These are phyloP conservation scores for Pachypanchax playfairii DNA, from an alignment of 2,113 vertebrate species.

Conservation along the genomic window DNA sequence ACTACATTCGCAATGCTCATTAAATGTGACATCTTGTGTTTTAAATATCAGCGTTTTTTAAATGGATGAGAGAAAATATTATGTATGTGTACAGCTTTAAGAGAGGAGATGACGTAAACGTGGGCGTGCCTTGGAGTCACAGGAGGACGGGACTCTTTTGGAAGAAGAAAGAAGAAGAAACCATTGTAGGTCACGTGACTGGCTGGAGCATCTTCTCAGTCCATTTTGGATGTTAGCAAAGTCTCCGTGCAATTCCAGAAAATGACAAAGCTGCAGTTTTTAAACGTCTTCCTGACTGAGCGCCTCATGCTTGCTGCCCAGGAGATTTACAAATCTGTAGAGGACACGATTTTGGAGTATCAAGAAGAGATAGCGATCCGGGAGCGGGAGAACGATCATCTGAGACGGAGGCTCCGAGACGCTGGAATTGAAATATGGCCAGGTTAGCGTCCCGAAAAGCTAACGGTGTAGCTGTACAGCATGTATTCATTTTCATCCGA, in stretches of 20 bases:
- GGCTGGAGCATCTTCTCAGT: constrained; percentile 66
- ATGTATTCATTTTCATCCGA: background rate
- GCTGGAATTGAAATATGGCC: constrained; percentile 79
- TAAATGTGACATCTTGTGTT: too few relatives aligned
- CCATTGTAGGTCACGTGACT: constrained; percentile 69
- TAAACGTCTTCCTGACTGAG: constrained; percentile 79
- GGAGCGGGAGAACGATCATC: constrained; percentile 79
- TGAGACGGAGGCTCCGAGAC: constrained; percentile 76
- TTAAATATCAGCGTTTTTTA: too few relatives aligned
- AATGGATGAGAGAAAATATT: too few relatives aligned
- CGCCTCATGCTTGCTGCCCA: constrained; percentile 80
- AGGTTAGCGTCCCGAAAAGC: constrained; percentile 69
- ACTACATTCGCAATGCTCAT: too few relatives aligned
- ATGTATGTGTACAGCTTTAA: constrained; percentile 3
- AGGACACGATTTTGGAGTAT: constrained; percentile 78
- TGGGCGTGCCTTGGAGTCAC: background rate
- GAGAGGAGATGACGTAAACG: background rate
- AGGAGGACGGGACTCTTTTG: background rate
- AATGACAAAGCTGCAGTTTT: constrained; percentile 80
- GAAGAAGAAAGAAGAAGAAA: constrained; percentile 28
- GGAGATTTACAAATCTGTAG: constrained; percentile 81
- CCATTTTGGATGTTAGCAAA: constrained; percentile 59
- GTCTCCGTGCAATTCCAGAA: constrained; percentile 40
- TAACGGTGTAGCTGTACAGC: constrained; percentile 11
- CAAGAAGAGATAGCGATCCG: constrained; percentile 80